Percentiles rank a stretch among this genome's conserved stretches.
Evolutionary conservation across 2,888 invertebrate genomes (phyloP).

Genomic region (Plebejus argus): DNA sequence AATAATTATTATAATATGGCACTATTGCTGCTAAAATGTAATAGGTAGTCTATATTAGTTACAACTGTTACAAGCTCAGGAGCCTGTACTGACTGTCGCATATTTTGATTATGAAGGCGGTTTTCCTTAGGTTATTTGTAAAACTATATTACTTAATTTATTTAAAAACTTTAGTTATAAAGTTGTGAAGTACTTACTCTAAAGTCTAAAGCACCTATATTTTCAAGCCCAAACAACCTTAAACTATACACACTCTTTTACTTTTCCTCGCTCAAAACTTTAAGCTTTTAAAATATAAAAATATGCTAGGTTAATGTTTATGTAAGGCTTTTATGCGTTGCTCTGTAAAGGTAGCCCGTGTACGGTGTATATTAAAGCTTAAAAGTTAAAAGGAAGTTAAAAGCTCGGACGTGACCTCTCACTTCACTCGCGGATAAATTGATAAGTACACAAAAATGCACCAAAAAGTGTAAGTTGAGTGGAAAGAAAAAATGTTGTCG

Average conservation of each 20-base stretch:
- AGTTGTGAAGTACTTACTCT: too few species aligned
- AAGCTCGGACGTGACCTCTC: background rate
- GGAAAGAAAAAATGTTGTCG: background rate
- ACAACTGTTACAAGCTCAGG: background rate
- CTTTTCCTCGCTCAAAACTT: background rate
- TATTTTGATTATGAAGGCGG: background rate
- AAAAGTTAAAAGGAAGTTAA: conserved; percentile 12
- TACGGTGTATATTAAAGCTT: background rate
- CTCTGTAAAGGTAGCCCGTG: background rate
- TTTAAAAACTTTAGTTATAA: background rate
- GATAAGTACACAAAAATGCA: background rate
- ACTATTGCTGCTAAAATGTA: too few species aligned
- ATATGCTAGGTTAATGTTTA: background rate
- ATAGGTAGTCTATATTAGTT: background rate
- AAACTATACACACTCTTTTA: background rate
- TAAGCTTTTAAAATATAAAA: conserved; percentile 4
- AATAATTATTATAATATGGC: too few species aligned
- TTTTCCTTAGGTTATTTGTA: too few species aligned
- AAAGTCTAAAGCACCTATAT: background rate
- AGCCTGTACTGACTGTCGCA: background rate
- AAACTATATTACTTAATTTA: too few species aligned
- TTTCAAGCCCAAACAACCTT: background rate
- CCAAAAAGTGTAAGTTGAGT: background rate
- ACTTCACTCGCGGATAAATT: background rate
- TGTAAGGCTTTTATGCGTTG: background rate